Base-by-base conservation (phyloP, 2,113 vertebrate species). In the Leucopsar rothschildi region DNA sequence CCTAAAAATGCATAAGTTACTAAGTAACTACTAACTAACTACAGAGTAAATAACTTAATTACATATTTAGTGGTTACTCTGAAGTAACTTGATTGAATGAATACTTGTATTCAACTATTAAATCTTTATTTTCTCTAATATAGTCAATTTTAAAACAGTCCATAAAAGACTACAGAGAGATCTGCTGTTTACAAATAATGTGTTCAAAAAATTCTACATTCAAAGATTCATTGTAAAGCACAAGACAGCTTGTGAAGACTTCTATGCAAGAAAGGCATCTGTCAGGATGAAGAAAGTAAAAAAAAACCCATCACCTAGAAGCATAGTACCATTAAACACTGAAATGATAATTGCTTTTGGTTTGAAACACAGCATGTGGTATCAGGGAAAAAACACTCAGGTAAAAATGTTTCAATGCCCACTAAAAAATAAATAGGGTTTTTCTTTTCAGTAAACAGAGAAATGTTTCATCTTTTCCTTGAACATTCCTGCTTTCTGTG, bases 401-500 rank as follows among this genome's bases (percentile, higher is more conserved):
- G 90, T 89, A 94, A 92, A 93, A 88, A 82, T 28, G 29, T 65
- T 96, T 93, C 73, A 92, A 72, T 93, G 73, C 45, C 35, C 55
- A 69, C 55, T 72, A 44, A 85, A 77, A 77, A 92, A 65, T 93
- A 96, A 96, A 94, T 45, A 35, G 14, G 19, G 31, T 66, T 93
- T 91, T 94, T 95, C 69, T 96, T 90, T 84, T 76, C 76, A 90
- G 66, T 95, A 96, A 96, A 94, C 77, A 95, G 64, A 91, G 35
- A 70, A 90, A 90, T 5, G 28, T 95, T 93, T 96, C 72, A 96
- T 95, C 95, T 92, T 71, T 82, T n/a, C 88, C 76, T 90, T 90
- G 52, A 92, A 96, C 28, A 61, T 50, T 88, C 49, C 79, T 68
- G 85, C 66, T 77, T 72, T 68, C 86, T 69, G 15, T 79, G 72